A percentile compares a stretch with the other conserved stretches of the same genome.
Conservation (phyloP, 2,797 vertebrate species). For the Coregonus sp. region DNA sequence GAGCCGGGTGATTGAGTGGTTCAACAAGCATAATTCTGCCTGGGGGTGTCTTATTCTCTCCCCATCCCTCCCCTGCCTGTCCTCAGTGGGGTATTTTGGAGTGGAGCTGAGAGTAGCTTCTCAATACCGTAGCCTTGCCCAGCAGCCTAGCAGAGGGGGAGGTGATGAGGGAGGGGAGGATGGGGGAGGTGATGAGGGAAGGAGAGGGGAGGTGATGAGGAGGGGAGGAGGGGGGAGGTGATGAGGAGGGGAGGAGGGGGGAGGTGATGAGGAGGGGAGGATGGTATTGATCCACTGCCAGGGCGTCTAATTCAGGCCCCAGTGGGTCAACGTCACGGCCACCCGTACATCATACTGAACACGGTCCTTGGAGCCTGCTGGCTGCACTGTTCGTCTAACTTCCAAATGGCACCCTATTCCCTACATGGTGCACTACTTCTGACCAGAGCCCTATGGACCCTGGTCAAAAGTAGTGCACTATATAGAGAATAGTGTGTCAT, state of each 20-base stretch:
- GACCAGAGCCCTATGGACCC: no score
- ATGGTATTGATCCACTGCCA: constrained; percentile 55
- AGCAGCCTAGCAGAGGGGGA: constrained; percentile 31
- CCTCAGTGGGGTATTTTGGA: constrained; percentile 60
- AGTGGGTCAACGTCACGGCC: constrained; percentile 28
- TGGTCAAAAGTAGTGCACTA: no score
- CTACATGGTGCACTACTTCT: no score
- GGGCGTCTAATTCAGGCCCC: constrained; percentile 4
- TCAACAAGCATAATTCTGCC: constrained; percentile 67
- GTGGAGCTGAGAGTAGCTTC: constrained; percentile 52
- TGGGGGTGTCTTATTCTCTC: constrained; percentile 46
- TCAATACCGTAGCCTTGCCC: constrained; percentile 64
- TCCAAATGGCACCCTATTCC: no score
- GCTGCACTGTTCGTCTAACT: constrained; percentile 1
- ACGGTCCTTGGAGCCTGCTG: constrained; percentile 14
- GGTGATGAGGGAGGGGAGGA: no score
- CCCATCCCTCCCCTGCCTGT: constrained; percentile 17
- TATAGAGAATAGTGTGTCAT: no score
- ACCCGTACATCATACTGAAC: constrained; percentile 29
- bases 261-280: neutral
- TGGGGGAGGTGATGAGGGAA: no score
- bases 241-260: neutral
- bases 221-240: neutral
- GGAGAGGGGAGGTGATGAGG: constrained; percentile 49
- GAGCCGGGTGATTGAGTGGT: constrained; percentile 60